Conservation (phyloP, 1,140 invertebrate species). For the Dufourea novaeangliae region DNA sequence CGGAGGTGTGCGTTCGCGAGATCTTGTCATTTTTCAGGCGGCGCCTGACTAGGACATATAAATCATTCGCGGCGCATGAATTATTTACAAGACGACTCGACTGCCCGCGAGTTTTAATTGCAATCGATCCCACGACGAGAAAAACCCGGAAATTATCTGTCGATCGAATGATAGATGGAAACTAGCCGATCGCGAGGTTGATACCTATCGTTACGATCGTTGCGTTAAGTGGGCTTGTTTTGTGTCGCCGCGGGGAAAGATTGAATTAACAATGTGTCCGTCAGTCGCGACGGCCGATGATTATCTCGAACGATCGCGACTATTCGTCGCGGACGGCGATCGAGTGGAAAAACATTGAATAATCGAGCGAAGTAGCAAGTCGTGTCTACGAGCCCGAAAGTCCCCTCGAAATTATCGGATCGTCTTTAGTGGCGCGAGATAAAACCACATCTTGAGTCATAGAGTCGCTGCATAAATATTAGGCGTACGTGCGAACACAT, state of each 20-base stretch:
- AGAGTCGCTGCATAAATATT: constrained; percentile 52
- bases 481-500: constrained; percentile 24
- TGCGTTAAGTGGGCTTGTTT: neutral
- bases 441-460: constrained; percentile 13
- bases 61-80: constrained; percentile 16
- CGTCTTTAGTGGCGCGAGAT: constrained; percentile 17
- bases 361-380: too few species aligned
- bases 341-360: constrained; percentile 4
- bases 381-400: too few species aligned
- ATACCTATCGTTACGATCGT: neutral
- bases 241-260: neutral
- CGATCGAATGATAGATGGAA: neutral
- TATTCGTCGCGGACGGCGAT: too few species aligned
- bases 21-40: neutral
- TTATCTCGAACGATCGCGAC: constrained; percentile 1
- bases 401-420: constrained; percentile 38
- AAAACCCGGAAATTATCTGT: constrained; percentile 6
- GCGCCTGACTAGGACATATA: neutral
- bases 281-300: constrained; percentile 8
- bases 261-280: neutral
- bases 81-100: constrained; percentile 32
- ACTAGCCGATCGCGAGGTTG: neutral
- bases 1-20: neutral
- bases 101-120: neutral
- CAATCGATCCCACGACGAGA: neutral